A percentile compares a stretch with the other conserved stretches of the same genome.
These are phyloP conservation scores for Chrysochloris asiatica DNA, from an alignment of 2,113 vertebrate species.

Conservation along the genomic window DNA sequence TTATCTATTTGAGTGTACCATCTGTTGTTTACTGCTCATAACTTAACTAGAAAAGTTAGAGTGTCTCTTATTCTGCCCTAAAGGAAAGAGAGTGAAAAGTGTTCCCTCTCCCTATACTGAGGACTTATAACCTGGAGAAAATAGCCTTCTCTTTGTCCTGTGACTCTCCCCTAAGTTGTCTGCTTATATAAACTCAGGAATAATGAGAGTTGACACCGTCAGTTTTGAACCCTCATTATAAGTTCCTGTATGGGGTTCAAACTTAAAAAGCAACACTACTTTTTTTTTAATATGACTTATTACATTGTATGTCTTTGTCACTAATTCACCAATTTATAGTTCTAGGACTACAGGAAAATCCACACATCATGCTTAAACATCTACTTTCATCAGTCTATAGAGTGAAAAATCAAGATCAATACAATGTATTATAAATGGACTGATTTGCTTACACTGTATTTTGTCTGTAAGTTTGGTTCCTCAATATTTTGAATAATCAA, in stretches of 20 bases:
- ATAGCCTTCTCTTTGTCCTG: not conserved
- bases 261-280: not conserved
- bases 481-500: conserved; percentile 5
- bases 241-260: not conserved
- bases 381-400: not conserved
- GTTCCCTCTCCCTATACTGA: not conserved
- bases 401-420: conserved; percentile 11
- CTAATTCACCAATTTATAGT: conserved; percentile 36
- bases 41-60: not conserved
- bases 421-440: conserved; percentile 21
- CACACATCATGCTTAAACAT: conserved; percentile 11
- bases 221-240: not conserved
- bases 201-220: not conserved
- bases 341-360: not conserved
- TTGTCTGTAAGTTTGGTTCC: not conserved
- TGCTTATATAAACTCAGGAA: not conserved
- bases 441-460: not conserved
- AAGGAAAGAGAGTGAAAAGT: not conserved
- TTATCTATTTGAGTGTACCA: not conserved
- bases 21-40: not conserved
- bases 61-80: not conserved
- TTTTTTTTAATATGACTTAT: not conserved
- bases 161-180: not conserved
- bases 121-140: not conserved
- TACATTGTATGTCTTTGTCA: not conserved